Evolutionary conservation across 2,113 vertebrate genomes (phyloP).

Genomic region (Puffinus mauretanicus): DNA sequence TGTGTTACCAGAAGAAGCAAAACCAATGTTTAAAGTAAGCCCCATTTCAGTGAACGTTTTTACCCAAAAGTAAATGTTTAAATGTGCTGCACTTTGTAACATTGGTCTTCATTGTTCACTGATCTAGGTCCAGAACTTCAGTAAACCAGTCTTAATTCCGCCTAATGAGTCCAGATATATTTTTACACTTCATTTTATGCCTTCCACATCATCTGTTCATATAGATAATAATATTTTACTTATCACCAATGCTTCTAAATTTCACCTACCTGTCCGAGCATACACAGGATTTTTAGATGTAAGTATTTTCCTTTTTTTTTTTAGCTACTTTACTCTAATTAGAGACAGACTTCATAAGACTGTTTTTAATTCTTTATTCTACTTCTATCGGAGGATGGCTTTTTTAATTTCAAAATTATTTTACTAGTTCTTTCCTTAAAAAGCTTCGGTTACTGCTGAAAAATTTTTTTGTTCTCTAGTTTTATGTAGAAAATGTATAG

Average conservation of each 20-base stretch:
- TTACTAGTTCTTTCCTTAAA: background rate
- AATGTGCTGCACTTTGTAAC: background rate
- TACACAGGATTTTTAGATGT: conserved; percentile 98
- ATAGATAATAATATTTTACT: conserved; percentile 97
- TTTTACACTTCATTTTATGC: conserved; percentile 92
- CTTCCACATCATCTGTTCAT: conserved; percentile 89
- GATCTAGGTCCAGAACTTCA: conserved; percentile 93
- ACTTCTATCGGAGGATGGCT: background rate
- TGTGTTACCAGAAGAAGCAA: conserved; percentile 90
- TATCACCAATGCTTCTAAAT: conserved; percentile 97
- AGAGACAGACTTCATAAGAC: background rate
- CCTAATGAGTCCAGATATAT: conserved; percentile 91
- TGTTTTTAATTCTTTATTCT: background rate
- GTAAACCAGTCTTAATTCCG: conserved; percentile 86
- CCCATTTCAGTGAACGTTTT: background rate
- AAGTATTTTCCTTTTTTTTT: conserved; percentile 57
- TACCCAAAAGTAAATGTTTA: background rate
- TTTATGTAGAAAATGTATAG: background rate
- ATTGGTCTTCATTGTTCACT: conserved; percentile 33
- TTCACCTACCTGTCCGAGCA: conserved; percentile 92
- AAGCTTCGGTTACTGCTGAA: background rate
- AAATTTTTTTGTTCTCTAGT: background rate
- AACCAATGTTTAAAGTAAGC: conserved; percentile 90
- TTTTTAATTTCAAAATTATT: background rate
- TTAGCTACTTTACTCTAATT: background rate